These are phyloP conservation scores for Holocentrus rufus DNA, from an alignment of 2,797 vertebrate genomes.

Conservation along the genomic window DNA sequence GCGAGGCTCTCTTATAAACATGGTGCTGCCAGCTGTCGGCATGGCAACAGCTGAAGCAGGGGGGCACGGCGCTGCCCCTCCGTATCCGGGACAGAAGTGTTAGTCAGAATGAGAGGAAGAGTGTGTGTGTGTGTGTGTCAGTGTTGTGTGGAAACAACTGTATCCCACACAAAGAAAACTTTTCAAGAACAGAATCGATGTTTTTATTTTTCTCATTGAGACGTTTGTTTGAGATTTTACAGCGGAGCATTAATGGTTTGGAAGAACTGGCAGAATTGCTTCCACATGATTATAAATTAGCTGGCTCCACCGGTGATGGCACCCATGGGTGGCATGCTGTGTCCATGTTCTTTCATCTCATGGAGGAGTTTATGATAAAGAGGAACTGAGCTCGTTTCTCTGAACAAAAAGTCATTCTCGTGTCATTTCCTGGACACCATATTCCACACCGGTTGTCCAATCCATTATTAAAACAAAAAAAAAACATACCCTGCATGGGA, in stretches of 20 bases:
- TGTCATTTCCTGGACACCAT: background rate
- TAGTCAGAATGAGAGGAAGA: background rate
- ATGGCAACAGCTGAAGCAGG: conserved; percentile 40
- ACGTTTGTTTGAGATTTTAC: background rate
- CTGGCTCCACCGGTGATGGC: background rate
- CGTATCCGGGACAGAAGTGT: conserved; percentile 5
- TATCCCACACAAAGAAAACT: no score
- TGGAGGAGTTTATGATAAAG: background rate
- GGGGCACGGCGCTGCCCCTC: background rate
- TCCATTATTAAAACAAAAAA: conserved; percentile 33
- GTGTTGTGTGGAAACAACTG: no score
- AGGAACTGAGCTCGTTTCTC: background rate
- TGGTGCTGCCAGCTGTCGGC: conserved; percentile 31
- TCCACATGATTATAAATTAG: background rate
- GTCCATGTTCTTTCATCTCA: no score
- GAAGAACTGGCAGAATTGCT: background rate
- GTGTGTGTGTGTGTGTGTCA: no score
- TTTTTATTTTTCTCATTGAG: no score
- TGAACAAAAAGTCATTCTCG: background rate
- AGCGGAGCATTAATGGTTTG: background rate
- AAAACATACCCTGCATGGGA: conserved; percentile 4
- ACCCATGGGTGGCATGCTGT: background rate
- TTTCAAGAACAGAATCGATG: no score
- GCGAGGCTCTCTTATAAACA: conserved; percentile 17
- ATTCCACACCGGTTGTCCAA: background rate